Evolutionary conservation across 2,113 vertebrate genomes (phyloP).

Genomic region (Hippopotamus amphibius): DNA sequence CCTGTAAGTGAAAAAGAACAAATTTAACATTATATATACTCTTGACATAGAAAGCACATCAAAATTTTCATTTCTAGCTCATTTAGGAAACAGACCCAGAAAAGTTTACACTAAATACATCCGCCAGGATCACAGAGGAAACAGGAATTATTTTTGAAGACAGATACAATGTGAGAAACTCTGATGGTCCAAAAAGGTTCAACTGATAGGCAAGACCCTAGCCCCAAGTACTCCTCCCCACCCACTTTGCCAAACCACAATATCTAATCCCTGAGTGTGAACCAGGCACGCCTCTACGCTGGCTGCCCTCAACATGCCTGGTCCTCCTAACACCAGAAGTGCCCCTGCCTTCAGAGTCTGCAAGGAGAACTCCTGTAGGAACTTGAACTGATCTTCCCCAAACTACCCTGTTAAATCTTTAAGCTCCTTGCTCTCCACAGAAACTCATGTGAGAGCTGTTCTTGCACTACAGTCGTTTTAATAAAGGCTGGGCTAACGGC

Average conservation of each 20-base stretch:
- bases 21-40: not conserved
- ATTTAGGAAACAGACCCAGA: not conserved
- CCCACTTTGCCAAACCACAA: rapidly evolving
- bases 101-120: not conserved
- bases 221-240: not conserved
- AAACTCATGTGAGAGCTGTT: not conserved
- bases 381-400: not conserved
- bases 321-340: not conserved
- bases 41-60: not conserved
- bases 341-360: not conserved
- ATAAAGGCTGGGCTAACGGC: not conserved
- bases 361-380: rapidly evolving
- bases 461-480: not conserved
- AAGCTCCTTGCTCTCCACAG: not conserved
- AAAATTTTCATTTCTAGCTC: not conserved
- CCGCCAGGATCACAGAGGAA: not conserved
- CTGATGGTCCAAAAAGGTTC: not conserved
- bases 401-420: too few species aligned
- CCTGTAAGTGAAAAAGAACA: conserved; percentile 80
- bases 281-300: rapidly evolving
- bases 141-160: not conserved
- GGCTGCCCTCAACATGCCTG: rapidly evolving
- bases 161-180: not conserved
- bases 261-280: not conserved
- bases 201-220: not conserved